Base-by-base conservation (phyloP, 1,140 invertebrate genomes). In the Hestina assimilis region DNA sequence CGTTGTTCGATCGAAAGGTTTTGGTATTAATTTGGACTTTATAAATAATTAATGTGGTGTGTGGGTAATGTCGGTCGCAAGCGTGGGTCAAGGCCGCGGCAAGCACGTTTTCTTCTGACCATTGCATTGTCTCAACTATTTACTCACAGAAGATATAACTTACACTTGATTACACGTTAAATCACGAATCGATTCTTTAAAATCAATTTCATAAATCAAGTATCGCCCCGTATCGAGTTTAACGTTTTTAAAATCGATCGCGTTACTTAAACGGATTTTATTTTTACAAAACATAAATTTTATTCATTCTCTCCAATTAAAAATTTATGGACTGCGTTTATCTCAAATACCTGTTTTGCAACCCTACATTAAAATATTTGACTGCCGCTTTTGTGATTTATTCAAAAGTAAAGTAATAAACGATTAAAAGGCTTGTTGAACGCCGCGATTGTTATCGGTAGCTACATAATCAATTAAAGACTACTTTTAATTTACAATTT, bases 11-110 rank as follows among this genome's bases (percentile, higher is more conserved):
- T 68, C 58, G 63, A 28, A 58, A 60, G 57, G 45, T 75, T 79
- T 74, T 69, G 62, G 70, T 76, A 78, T 74, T 79, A 81, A 75
- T 79, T 81, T 81, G 69, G 66, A 38, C 14, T 75, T 80, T 75
- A 80, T 79, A 76, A 83, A 83, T 80, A 84, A 80, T 79, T 72
- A 73, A 82, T 80, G 69, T 40, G 54, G 47, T 61, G 59, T 54
- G 59, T 69, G 52, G 12, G 33, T 38, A 38, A 59, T 69, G 52
- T 67, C 63, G 65, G 70, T 64, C 60, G 66, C 55, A 63, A 56
- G 62, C 62, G 40, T 46, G 62, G 76, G 78, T 80, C 80, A 81
- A 83, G 75, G 76, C 50, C 66, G 57, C 45, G 28, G 43, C 21
- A 31, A 29, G 58, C 71, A 78, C 70, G 68, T 65, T 26, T 52